These are phyloP conservation scores for Hydriomena furcata DNA, from an alignment of 2,888 invertebrate species.

Conservation along the genomic window DNA sequence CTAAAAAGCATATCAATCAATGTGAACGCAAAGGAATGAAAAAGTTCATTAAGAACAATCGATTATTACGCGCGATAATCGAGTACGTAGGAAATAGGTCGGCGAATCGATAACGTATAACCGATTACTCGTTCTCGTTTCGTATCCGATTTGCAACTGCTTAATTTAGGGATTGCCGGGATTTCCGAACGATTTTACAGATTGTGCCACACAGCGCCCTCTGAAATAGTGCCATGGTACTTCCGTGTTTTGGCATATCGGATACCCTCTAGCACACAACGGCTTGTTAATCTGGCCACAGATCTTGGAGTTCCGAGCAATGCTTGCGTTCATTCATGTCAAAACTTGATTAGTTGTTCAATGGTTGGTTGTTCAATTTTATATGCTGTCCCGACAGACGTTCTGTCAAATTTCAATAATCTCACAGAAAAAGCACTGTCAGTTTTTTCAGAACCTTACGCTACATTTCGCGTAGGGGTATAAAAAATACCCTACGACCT, in stretches of 20 bases:
- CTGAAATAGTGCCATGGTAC: not conserved
- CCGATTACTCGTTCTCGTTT: slow-evolving; percentile 43
- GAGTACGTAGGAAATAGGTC: slow-evolving; percentile 49
- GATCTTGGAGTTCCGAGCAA: too few relatives aligned
- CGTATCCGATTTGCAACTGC: slow-evolving; percentile 37
- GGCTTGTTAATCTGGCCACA: too few relatives aligned
- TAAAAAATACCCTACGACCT: too few relatives aligned
- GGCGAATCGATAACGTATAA: slow-evolving; percentile 47
- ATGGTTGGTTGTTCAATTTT: too few relatives aligned
- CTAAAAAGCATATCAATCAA: slow-evolving; percentile 22
- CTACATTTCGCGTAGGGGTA: too few relatives aligned
- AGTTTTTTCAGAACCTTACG: too few relatives aligned
- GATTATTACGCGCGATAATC: slow-evolving; percentile 41
- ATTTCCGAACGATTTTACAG: slow-evolving; percentile 5
- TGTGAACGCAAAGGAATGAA: slow-evolving; percentile 29
- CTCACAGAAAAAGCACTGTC: too few relatives aligned
- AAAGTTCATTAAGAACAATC: slow-evolving; percentile 37
- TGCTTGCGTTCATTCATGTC: too few relatives aligned
- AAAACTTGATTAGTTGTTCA: too few relatives aligned
- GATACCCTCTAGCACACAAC: too few relatives aligned
- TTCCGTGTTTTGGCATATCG: not conserved
- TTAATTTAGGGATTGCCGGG: slow-evolving; percentile 17
- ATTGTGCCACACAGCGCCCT: not conserved
- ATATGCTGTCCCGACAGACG: too few relatives aligned
- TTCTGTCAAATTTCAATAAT: too few relatives aligned